These are phyloP conservation scores for Paramisgurnus dabryanus DNA, from an alignment of 2,113 vertebrate species.

Conservation along the genomic window DNA sequence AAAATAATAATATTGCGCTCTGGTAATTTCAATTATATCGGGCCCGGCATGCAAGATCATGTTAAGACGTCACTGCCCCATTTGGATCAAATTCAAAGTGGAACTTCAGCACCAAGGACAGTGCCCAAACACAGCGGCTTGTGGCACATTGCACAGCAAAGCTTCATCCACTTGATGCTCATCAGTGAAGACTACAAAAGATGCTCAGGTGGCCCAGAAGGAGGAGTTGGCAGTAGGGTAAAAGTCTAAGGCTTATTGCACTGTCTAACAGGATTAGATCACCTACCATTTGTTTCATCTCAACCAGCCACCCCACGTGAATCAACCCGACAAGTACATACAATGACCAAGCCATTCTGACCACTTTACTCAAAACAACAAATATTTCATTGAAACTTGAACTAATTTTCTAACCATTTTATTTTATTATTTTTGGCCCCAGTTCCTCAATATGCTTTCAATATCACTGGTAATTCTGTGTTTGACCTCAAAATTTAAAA, in stretches of 20 bases:
- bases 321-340: conserved; percentile 1
- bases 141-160: conserved; percentile 10
- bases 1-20: background rate
- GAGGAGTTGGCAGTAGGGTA: background rate
- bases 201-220: conserved; percentile 32
- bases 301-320: background rate
- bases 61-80: background rate
- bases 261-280: conserved; percentile 26
- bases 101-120: conserved; percentile 20
- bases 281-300: background rate
- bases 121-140: conserved; percentile 3
- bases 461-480: background rate
- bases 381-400: background rate
- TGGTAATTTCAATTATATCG: background rate
- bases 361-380: background rate
- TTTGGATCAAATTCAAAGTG: background rate
- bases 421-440: background rate
- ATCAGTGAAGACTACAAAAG: conserved; percentile 12
- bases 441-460: background rate
- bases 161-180: conserved; percentile 12
- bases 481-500: background rate
- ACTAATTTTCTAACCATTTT: no score
- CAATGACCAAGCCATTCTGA: background rate
- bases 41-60: background rate
- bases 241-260: conserved; percentile 10